These are phyloP conservation scores for Conops quadrifasciatus DNA, from an alignment of 2,888 invertebrate genomes.

Conservation along the genomic window DNA sequence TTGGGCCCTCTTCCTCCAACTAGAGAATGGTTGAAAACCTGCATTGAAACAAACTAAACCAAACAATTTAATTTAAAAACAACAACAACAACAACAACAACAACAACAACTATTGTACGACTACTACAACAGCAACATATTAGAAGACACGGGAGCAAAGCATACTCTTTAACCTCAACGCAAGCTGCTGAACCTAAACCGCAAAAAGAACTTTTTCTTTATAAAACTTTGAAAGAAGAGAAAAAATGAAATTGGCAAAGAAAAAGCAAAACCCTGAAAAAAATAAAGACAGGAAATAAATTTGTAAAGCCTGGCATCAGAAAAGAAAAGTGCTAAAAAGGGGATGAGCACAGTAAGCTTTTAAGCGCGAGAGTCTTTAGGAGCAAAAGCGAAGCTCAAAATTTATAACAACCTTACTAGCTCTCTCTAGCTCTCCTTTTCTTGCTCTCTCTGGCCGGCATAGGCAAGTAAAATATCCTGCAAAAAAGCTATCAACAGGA, in stretches of 20 bases:
- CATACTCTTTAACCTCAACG: background rate
- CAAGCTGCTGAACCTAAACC: background rate
- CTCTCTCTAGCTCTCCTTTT: background rate
- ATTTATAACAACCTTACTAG: background rate
- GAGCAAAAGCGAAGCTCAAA: slow-evolving; percentile 1
- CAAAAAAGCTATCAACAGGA: slow-evolving; percentile 30
- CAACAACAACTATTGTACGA: background rate
- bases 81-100: slow-evolving; percentile 43
- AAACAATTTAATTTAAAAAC: slow-evolving; percentile 26
- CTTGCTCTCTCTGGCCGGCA: too few species aligned
- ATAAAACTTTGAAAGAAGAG: background rate
- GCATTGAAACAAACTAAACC: slow-evolving; percentile 29
- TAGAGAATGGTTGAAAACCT: slow-evolving; percentile 12
- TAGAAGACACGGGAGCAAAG: background rate
- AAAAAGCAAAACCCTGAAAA: background rate
- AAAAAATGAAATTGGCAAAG: background rate
- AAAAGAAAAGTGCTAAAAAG: too few species aligned
- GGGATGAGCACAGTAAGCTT: too few species aligned
- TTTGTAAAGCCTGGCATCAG: too few species aligned
- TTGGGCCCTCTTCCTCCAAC: slow-evolving; percentile 33
- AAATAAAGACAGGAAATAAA: background rate
- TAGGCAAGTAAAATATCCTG: background rate
- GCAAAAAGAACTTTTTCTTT: background rate
- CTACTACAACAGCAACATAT: background rate
- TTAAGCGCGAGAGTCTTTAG: background rate